Percentiles rank a stretch among this genome's conserved stretches.
Conservation (phyloP, 2,888 invertebrate species). For the Oscheius onirici region DNA sequence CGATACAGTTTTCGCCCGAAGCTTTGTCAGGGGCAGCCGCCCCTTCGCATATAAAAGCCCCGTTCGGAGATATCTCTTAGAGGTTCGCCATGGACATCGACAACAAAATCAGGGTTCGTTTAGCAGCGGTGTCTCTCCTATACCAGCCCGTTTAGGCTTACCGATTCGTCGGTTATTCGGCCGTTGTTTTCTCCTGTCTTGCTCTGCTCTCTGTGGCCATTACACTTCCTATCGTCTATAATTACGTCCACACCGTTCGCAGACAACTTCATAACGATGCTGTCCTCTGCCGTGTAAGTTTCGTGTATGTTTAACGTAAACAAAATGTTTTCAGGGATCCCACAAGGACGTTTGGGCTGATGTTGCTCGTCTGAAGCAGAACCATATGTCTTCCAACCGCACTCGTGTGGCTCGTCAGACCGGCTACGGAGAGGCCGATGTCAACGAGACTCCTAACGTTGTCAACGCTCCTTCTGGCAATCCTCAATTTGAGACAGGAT, state of each 20-base stretch:
- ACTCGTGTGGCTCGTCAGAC: conserved; percentile 49
- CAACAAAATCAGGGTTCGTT: conserved; percentile 44
- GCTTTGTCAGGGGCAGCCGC: conserved; percentile 23
- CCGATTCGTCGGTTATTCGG: conserved; percentile 61
- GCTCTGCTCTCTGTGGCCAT: conserved; percentile 43
- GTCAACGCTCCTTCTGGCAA: conserved; percentile 28
- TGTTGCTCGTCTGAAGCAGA: conserved; percentile 55
- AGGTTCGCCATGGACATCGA: conserved; percentile 35
- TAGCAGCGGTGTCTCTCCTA: too few relatives aligned
- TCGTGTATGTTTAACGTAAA: background rate
- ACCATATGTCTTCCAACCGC: conserved; percentile 47
- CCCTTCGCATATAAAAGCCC: conserved; percentile 16
- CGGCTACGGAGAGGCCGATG: conserved; percentile 40
- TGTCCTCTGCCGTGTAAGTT: conserved; percentile 44
- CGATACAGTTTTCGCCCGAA: conserved; percentile 1
- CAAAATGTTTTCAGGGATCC: conserved; percentile 39
- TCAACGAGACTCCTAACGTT: conserved; percentile 8
- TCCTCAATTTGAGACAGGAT: conserved; percentile 53
- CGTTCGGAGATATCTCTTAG: background rate
- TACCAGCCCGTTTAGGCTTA: conserved; percentile 30
- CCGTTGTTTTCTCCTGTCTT: conserved; percentile 54
- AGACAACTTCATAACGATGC: conserved; percentile 53
- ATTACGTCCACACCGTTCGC: conserved; percentile 55
- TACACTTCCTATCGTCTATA: conserved; percentile 58
- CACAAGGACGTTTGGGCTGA: conserved; percentile 63